These are phyloP conservation scores for Nasonia longicornis DNA, from an alignment of 1,140 invertebrate genomes.

Conservation along the genomic window DNA sequence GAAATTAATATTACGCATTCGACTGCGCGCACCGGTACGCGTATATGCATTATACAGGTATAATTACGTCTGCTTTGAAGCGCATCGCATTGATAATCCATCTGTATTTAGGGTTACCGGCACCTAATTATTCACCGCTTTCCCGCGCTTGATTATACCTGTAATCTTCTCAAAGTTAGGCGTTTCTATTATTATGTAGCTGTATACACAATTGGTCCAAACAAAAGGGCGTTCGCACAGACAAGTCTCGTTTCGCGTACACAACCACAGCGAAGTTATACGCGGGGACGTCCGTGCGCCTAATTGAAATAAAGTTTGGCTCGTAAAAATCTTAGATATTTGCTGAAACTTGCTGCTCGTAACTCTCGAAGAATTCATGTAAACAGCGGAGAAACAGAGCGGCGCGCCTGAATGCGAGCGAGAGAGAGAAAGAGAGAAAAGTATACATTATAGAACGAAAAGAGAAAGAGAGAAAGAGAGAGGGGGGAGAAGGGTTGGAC, in stretches of 20 bases:
- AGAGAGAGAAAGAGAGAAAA: not conserved
- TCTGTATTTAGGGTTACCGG: not conserved
- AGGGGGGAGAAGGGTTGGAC: constrained; percentile 10
- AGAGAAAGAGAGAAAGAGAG: not conserved
- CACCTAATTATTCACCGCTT: not conserved
- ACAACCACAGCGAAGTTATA: not conserved
- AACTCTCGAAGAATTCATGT: constrained; percentile 26
- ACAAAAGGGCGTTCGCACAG: not conserved
- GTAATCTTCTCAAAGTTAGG: not conserved
- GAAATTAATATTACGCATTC: constrained; percentile 34
- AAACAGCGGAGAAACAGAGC: constrained; percentile 5
- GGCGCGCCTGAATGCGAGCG: not conserved
- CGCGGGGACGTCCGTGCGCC: not conserved
- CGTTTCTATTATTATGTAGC: not conserved
- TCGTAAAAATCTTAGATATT: constrained; percentile 4
- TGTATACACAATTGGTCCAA: not conserved
- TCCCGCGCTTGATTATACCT: not conserved
- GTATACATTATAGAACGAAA: not conserved
- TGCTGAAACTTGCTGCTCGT: constrained; percentile 27
- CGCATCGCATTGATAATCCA: not conserved
- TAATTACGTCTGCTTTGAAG: not conserved
- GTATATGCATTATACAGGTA: no score
- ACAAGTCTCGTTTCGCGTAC: no score
- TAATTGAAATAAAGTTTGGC: not conserved
- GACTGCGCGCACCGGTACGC: no score